Conservation (phyloP, 2,888 invertebrate species). For the Caenorhabditis sp. region DNA sequence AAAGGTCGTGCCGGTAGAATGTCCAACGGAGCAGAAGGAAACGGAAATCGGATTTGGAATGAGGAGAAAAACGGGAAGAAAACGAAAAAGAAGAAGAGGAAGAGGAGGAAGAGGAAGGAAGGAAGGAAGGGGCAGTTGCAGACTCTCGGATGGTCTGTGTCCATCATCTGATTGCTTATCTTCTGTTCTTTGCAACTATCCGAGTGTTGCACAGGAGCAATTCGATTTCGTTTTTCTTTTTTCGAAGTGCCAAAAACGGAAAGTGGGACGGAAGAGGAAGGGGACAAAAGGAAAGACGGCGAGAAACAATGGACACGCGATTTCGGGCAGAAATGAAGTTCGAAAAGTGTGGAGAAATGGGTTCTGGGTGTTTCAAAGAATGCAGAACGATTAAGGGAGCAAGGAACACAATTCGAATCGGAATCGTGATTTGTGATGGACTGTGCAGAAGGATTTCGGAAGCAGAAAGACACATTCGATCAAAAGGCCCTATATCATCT, state of each 20-base stretch:
- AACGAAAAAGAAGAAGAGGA: too few species aligned
- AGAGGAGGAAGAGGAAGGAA: too few species aligned
- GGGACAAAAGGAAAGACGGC: neutral
- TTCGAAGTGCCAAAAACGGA: neutral
- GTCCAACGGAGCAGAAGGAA: conserved; percentile 42
- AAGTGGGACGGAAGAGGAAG: neutral
- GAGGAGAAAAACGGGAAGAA: neutral
- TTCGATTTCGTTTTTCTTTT: neutral
- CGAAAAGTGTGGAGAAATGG: conserved; percentile 3
- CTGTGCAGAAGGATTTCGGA: too few species aligned
- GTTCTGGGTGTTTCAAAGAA: conserved; percentile 3
- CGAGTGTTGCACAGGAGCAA: neutral
- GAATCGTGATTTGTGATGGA: neutral
- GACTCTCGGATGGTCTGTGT: neutral
- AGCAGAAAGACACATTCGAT: neutral
- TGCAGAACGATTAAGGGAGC: neutral
- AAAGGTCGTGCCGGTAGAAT: conserved; percentile 20
- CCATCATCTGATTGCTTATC: neutral
- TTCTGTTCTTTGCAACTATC: neutral
- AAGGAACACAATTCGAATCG: neutral
- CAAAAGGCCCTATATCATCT: too few species aligned
- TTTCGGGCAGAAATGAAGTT: conserved; percentile 2
- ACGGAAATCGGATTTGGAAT: conserved; percentile 41
- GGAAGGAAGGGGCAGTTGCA: conserved; percentile 1
- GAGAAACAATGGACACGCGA: conserved; percentile 10